phyloP scores from a whole-genome alignment of 2,113 vertebrate genomes.

The Gavia stellata region DNA sequence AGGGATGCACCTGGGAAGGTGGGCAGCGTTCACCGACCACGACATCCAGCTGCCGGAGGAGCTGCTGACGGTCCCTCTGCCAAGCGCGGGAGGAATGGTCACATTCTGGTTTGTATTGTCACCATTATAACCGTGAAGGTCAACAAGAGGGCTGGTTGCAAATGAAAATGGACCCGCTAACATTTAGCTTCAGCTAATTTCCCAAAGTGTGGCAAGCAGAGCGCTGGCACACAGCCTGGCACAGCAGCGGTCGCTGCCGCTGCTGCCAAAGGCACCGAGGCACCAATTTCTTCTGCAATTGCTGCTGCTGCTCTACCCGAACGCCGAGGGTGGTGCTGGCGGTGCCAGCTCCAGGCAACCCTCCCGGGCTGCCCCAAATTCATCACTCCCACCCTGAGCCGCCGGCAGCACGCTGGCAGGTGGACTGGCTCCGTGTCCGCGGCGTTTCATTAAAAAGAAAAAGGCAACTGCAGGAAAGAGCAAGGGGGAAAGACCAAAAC shows the following conservation, averaged over 20 bases:
- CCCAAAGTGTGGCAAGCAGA: not conserved
- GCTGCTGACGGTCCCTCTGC: not conserved
- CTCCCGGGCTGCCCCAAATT: not conserved
- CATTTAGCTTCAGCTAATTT: not conserved
- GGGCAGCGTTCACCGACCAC: accelerated
- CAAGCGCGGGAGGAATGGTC: accelerated
- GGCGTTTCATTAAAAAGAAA: not conserved
- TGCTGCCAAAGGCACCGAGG: not conserved
- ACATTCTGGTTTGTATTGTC: not conserved
- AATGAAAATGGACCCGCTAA: not conserved
- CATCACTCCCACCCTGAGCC: not conserved
- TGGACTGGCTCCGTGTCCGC: not conserved
- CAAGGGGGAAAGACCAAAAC: not conserved
- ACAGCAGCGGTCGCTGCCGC: not conserved
- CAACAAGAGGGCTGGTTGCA: not conserved
- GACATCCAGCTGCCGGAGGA: not conserved
- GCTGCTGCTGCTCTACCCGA: not conserved
- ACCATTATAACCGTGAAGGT: not conserved
- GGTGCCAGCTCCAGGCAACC: not conserved
- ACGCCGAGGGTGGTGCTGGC: not conserved
- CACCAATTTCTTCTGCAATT: not conserved
- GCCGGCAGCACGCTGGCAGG: not conserved
- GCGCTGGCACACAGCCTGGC: not conserved
- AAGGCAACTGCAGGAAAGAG: not conserved
- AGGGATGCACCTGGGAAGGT: not conserved